Conservation (phyloP, 1,140 invertebrate genomes). For the Euborellia annulipes region DNA sequence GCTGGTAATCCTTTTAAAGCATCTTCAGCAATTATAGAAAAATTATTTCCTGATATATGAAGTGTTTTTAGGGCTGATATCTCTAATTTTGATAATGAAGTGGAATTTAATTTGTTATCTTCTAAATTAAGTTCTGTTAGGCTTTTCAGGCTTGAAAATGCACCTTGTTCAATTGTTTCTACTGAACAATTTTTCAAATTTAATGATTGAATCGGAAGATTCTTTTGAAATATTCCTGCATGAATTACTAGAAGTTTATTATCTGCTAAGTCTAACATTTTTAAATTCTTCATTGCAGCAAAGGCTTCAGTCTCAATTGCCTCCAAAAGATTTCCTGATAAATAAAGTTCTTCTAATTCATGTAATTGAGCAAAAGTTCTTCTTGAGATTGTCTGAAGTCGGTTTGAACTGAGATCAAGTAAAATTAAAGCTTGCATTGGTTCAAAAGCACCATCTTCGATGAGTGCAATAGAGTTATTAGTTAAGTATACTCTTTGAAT, state of each 20-base stretch:
- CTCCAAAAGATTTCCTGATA: conserved; percentile 39
- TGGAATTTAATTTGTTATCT: conserved; percentile 50
- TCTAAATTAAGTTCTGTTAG: conserved; percentile 53
- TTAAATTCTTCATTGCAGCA: conserved; percentile 38
- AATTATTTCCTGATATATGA: conserved; percentile 58
- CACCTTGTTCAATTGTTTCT: conserved; percentile 39
- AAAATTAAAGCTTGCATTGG: conserved; percentile 57
- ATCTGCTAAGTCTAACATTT: conserved; percentile 42
- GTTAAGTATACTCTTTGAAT: conserved; percentile 66
- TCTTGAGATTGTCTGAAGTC: conserved; percentile 36
- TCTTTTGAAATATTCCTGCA: conserved; percentile 37
- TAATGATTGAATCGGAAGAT: conserved; percentile 36
- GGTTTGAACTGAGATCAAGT: conserved; percentile 61
- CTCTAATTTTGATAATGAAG: conserved; percentile 46
- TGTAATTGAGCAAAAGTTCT: conserved; percentile 47
- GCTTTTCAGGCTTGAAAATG: conserved; percentile 44
- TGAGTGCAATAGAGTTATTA: conserved; percentile 62
- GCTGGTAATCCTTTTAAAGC: conserved; percentile 57
- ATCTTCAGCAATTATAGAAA: conserved; percentile 45
- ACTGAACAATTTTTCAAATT: conserved; percentile 45
- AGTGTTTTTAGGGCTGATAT: conserved; percentile 54
- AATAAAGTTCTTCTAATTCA: conserved; percentile 46
- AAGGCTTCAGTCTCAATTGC: conserved; percentile 40
- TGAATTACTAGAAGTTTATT: conserved; percentile 38
- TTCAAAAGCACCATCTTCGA: conserved; percentile 63